A percentile compares a stretch with the other conserved stretches of the same genome.
Evolutionary conservation across 2,888 invertebrate species (phyloP).

Genomic region (Oligia latruncula): DNA sequence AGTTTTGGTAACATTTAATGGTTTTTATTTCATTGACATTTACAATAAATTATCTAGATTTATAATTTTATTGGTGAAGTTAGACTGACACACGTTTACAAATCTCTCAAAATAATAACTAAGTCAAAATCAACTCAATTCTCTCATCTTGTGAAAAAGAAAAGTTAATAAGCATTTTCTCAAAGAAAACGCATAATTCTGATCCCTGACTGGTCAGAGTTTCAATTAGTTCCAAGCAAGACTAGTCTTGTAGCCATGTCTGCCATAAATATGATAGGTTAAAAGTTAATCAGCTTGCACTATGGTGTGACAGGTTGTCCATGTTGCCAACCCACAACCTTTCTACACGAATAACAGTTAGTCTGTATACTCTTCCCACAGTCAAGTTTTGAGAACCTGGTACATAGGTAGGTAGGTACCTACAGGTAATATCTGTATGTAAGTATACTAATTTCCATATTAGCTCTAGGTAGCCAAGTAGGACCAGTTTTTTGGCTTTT

Average conservation of each 20-base stretch:
- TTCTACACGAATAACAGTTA: constrained; percentile 31
- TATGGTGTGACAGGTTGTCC: constrained; percentile 34
- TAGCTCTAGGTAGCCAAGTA: not conserved
- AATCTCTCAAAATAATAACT: not conserved
- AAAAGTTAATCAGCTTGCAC: constrained; percentile 52
- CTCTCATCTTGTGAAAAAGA: not conserved
- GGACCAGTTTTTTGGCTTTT: not conserved
- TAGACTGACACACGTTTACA: not conserved
- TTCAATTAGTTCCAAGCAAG: constrained; percentile 40
- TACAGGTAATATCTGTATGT: not conserved
- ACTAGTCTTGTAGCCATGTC: constrained; percentile 38
- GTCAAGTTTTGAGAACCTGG: constrained; percentile 14
- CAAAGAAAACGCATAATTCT: constrained; percentile 5
- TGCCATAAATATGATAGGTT: constrained; percentile 47
- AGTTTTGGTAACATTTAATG: not conserved
- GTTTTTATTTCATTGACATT: not conserved
- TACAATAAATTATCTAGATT: not conserved
- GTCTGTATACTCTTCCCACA: constrained; percentile 14
- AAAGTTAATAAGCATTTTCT: constrained; percentile 12
- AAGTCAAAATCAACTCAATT: not conserved
- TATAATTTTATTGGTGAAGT: not conserved
- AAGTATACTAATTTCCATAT: constrained; percentile 2
- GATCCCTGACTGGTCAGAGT: constrained; percentile 13
- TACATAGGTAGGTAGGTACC: not conserved
- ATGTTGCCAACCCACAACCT: constrained; percentile 37